Evolutionary conservation across 1,140 invertebrate genomes (phyloP), one percentile per base, ranked within the genome.

Genomic region (Drosophila oshimai): DNA sequence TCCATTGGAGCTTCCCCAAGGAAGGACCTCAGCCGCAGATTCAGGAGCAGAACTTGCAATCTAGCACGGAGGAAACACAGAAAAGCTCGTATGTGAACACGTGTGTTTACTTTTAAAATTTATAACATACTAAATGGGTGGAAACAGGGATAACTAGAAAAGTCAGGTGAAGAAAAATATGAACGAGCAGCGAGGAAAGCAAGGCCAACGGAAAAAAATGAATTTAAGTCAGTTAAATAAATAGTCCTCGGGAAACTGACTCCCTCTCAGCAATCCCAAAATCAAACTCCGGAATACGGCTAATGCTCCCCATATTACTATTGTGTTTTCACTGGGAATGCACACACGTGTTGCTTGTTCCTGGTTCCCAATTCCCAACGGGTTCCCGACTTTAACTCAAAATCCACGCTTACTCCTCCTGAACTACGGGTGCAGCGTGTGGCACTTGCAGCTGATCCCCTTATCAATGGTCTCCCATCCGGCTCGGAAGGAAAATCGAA

Each of bases 211-310:
- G 42, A 12, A 6, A 33, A 64, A 71, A 49, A 58, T 50, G 74
- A 79, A 86, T 79, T 79, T 72, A 65, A 86, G 72, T 80, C 47
- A 75, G 78, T 78, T 86, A 79, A 83, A 86, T 74, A 70, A 74
- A 70, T 74, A 79, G 68, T 55, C 80, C 68, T 42, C 3, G 18
- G 70, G 80, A 69, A 64, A 54, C 42, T 9, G 24, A 22, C n/a
- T n/a, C 20, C 13, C 71, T 12, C 41, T 20, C 26, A 58, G n/a
- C 62, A 60, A 33, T 71, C 62, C 64, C 37, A 20, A 41, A 22
- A 46, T 57, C 50, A 55, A 45, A 49, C 50, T 46, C 41, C 20
- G 17, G 54, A 36, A 31, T 26, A 58, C 12, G 12, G 45, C 36
- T 65, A 39, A n/a, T 49, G 57, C 26, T 49, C 58, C 6, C 20